These are phyloP conservation scores for Byasa hedistus DNA, from an alignment of 2,888 invertebrate genomes.

Conservation along the genomic window DNA sequence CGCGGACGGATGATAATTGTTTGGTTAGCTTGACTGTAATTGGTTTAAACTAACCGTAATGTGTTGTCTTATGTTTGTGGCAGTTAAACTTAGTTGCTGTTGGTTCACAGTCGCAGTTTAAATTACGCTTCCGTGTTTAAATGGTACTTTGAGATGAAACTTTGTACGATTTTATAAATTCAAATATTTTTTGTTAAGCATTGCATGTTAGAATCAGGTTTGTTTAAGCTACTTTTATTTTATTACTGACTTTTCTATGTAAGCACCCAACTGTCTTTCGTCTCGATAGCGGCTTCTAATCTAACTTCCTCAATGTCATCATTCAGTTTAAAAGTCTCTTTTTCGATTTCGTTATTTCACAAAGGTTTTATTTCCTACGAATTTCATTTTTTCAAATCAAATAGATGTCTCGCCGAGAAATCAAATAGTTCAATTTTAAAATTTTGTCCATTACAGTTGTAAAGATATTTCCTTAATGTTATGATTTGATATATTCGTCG, in stretches of 20 bases:
- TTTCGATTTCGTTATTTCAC: too few relatives aligned
- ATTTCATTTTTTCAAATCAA: not conserved
- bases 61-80: constrained; percentile 36
- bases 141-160: not conserved
- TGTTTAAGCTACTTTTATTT: not conserved
- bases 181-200: not conserved
- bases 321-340: too few relatives aligned
- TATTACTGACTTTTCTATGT: too few relatives aligned
- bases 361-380: not conserved
- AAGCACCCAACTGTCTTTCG: too few relatives aligned
- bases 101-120: constrained; percentile 32
- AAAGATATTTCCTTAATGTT: not conserved
- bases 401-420: not conserved
- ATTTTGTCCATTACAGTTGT: not conserved
- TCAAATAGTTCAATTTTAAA: not conserved
- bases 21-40: constrained; percentile 28
- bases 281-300: too few relatives aligned
- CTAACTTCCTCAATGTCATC: too few relatives aligned
- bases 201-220: not conserved
- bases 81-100: constrained; percentile 42
- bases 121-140: constrained; percentile 1
- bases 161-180: too few relatives aligned
- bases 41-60: constrained; percentile 26
- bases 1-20: constrained; percentile 30
- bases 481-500: not conserved